These are phyloP conservation scores for Shinisaurus crocodilurus DNA, from an alignment of 2,113 vertebrate genomes.

Conservation along the genomic window DNA sequence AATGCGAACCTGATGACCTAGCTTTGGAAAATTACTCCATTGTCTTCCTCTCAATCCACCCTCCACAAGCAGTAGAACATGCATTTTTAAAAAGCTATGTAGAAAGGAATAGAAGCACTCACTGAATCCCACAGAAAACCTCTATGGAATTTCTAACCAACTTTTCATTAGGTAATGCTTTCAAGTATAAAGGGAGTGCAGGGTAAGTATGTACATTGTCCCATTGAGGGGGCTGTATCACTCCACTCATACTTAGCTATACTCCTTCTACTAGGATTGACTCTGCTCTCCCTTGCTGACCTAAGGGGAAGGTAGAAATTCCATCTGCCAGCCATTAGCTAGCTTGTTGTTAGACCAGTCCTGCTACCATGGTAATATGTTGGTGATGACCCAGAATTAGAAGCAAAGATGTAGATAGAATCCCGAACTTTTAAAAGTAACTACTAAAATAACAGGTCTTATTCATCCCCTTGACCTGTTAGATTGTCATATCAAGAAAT, in stretches of 20 bases:
- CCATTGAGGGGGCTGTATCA: background rate
- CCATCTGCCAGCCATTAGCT: background rate
- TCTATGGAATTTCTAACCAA: background rate
- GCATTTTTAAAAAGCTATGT: background rate
- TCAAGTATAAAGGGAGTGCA: background rate
- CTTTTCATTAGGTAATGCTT: background rate
- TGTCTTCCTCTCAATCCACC: background rate
- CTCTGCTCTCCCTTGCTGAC: background rate
- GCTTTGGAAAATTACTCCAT: background rate
- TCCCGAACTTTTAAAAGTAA: background rate
- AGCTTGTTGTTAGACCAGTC: background rate
- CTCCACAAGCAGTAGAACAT: background rate
- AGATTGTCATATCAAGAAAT: background rate
- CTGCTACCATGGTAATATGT: background rate
- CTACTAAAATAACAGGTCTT: constrained; percentile 15
- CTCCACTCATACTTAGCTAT: background rate
- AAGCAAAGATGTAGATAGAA: background rate
- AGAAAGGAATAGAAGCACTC: background rate
- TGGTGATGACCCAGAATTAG: background rate
- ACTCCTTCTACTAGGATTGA: background rate
- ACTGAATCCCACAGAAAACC: background rate
- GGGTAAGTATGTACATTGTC: background rate
- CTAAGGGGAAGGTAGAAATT: background rate
- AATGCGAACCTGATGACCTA: background rate
- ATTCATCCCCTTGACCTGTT: background rate